phyloP scores from a whole-genome alignment of 2,888 invertebrate genomes.

The Seira ritae region DNA sequence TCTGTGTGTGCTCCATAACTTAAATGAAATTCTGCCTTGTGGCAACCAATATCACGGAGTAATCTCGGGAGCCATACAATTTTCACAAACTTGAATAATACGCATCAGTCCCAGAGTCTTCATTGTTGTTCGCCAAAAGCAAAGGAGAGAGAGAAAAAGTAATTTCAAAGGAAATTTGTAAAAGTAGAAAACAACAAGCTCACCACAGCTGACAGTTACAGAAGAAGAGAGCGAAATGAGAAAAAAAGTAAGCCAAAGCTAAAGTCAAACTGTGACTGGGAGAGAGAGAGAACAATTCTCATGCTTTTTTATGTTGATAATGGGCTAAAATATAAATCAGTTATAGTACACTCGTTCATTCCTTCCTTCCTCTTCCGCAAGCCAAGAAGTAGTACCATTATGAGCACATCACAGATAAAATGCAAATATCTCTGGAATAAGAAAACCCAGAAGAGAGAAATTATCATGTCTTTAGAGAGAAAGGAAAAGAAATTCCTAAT shows the following conservation, averaged over 20 bases:
- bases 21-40: slow-evolving; percentile 50
- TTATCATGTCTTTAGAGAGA: too few relatives aligned
- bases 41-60: slow-evolving; percentile 44
- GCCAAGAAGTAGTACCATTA: slow-evolving; percentile 17
- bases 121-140: slow-evolving; percentile 36
- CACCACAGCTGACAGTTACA: slow-evolving; percentile 52
- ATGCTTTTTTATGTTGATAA: neutral
- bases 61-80: slow-evolving; percentile 51
- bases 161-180: slow-evolving; percentile 52
- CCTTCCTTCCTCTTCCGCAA: too few relatives aligned
- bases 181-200: slow-evolving; percentile 41
- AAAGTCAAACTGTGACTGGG: too few relatives aligned
- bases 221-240: neutral
- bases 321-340: slow-evolving; percentile 31
- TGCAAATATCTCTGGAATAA: slow-evolving; percentile 33
- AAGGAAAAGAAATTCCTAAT: slow-evolving; percentile 24
- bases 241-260: slow-evolving; percentile 45
- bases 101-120: neutral
- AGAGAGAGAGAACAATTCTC: slow-evolving; percentile 6
- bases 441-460: too few relatives aligned
- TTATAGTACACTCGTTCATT: too few relatives aligned
- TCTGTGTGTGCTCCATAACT: slow-evolving; percentile 9
- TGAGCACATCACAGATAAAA: slow-evolving; percentile 41
- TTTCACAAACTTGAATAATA: slow-evolving; percentile 47
- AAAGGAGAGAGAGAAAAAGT: slow-evolving; percentile 13